Evolutionary conservation across 2,888 invertebrate species (phyloP), one percentile per base, ranked within the genome.

Genomic region (Pardosa pseudoannulata): DNA sequence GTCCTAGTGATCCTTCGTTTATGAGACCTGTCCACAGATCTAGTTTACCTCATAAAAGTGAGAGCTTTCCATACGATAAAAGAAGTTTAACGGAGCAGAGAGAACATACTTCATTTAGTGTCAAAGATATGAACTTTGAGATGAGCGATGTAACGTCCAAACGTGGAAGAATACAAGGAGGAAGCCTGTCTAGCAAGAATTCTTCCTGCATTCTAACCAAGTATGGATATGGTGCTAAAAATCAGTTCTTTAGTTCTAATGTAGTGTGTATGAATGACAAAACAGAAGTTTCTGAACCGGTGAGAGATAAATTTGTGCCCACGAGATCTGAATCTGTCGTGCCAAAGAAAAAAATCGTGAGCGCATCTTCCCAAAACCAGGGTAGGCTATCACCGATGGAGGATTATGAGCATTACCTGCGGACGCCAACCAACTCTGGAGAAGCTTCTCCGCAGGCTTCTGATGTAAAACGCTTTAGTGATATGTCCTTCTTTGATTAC

Each of bases 1-100:
- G 86, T 31, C 62, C 32, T n/a, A 86, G 86, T 32, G 86, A 86
- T 27, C 79, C 86, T 1, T 62, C 79, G n/a, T 86, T 79, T n/a
- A 19, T 75, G 50, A 65, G 50, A 62, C 46, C 70, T 0, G 36
- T 23, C 28, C 16, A 46, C 28, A 31, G 71, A 27, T 16, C 70
- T 29, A n/a, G 32, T 27, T 23, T 74, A n/a, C 79, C 74, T 11
- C 73, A 70, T 19, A 46, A 27, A 36, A 79, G 79, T 50, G 62
- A 74, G 39, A 86, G 79, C 41, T 79, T 74, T 31, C 65, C 79
- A 0, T 68, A 64, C 29, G 79, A 76, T 23, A 72, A 46, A 27
- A 72, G 80, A 36, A 39, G 32, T 32, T 29, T 65, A 11, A 62
- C 50, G 5, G 80, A 75, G 28, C 64, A 78, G 27, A 72, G 78